Evolutionary conservation across 1,140 invertebrate species (phyloP), one percentile per base, ranked within the genome.

Genomic region (Papilio polyxenes): DNA sequence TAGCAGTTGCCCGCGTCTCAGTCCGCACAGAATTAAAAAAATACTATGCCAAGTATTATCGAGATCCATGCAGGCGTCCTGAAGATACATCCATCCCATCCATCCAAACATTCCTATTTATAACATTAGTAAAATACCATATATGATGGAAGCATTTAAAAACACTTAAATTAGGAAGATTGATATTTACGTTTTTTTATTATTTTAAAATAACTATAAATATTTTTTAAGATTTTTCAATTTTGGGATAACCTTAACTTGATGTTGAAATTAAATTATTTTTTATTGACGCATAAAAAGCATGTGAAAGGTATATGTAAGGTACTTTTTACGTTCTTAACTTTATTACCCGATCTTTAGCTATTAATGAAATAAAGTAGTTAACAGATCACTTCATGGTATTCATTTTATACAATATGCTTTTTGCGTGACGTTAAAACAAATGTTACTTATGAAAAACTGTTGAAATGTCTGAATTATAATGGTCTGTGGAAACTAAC

Each of bases 351-450:
- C 8, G n/a, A 59, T 20, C 7, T 59, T 59, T 59, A 59, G 17
- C 56, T 59, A 20, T 59, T 59, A 17, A 20, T 20, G 20, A 59
- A 59, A 20, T 31, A 31, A 59, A 9, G 56, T 56, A 17, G 17
- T 59, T 59, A 59, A n/a, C n/a, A n/a, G n/a, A 59, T 59, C 56
- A n/a, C n/a, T n/a, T n/a, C 56, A 59, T 59, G n/a, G 56, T 59
- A 59, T n/a, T 5, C 1, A n/a, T 59, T 15, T n/a, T n/a, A 59
- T 59, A 8, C n/a, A 59, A 59, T 8, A 17, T 59, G 23, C 23
- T 31, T 59, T 59, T 59, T 20, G n/a, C 56, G 56, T 59, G 17
- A 59, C 17, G 17, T 59, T 59, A 8, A n/a, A 59, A 9, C 56
- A 59, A 59, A 59, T 59, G 56, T 59, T 8, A 17, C 10, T 49